phyloP scores from a whole-genome alignment of 2,113 vertebrate species.

The Triplophysa dalaica region DNA sequence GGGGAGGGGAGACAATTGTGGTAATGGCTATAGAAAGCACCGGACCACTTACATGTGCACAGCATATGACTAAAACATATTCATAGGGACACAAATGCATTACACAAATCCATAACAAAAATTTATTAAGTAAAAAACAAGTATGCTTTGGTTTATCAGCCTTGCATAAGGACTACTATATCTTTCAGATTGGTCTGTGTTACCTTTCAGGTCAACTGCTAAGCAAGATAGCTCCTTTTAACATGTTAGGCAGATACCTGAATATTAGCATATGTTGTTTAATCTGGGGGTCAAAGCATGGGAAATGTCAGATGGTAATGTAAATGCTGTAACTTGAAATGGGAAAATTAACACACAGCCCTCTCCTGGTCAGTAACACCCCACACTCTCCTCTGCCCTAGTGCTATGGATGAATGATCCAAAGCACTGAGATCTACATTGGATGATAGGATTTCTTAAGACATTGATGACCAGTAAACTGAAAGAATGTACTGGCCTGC shows the following conservation, averaged over 20 bases:
- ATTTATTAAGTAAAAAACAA: neutral
- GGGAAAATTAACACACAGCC: too few species aligned
- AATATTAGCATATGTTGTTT: too few species aligned
- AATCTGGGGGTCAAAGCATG: too few species aligned
- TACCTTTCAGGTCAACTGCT: neutral
- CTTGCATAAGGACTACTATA: too few species aligned
- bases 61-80: neutral
- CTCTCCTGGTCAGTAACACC: neutral
- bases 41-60: slow-evolving; percentile 14
- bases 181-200: too few species aligned
- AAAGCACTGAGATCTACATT: neutral
- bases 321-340: too few species aligned
- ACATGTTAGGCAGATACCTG: too few species aligned
- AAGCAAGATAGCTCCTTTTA: too few species aligned
- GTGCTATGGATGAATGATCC: slow-evolving; percentile 27
- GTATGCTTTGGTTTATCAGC: too few species aligned
- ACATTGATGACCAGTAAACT: slow-evolving; percentile 41
- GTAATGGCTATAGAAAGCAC: neutral
- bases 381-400: neutral
- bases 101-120: neutral
- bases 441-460: slow-evolving; percentile 47
- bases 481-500: neutral
- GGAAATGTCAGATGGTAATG: too few species aligned
- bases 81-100: neutral
- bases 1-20: slow-evolving; percentile 16